phyloP scores from a whole-genome alignment of 2,888 invertebrate species.

The Aelia acuminata region DNA sequence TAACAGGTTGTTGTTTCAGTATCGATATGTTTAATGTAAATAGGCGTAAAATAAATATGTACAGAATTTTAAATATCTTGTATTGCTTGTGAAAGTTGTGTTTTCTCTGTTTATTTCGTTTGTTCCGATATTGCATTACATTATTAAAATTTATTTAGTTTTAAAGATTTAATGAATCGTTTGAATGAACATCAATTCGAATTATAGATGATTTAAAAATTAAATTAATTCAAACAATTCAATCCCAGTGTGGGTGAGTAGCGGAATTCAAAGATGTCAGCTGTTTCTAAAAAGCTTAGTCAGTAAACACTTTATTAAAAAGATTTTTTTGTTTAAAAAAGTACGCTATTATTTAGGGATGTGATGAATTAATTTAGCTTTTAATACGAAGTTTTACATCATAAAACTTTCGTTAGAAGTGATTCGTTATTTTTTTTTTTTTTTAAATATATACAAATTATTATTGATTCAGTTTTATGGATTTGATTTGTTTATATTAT shows the following conservation, averaged over 20 bases:
- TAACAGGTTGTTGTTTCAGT: no score
- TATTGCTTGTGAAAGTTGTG: no score
- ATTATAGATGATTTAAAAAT: background rate
- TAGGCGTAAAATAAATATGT: no score
- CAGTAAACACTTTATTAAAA: slow-evolving; percentile 1
- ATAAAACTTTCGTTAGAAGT: background rate
- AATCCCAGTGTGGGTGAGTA: background rate
- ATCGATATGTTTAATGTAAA: no score
- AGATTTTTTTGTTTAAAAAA: background rate
- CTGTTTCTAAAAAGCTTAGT: background rate
- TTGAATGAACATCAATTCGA: background rate
- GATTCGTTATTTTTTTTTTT: no score
- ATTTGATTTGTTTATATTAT: background rate
- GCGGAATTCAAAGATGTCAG: slow-evolving; percentile 27
- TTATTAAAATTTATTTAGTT: background rate
- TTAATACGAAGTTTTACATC: background rate
- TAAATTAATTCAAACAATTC: background rate
- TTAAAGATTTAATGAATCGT: background rate
- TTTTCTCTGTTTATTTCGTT: background rate
- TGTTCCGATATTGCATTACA: no score
- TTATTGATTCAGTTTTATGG: background rate
- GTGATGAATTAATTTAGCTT: background rate
- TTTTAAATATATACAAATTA: background rate
- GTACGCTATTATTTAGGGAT: background rate
- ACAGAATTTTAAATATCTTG: no score